Base-by-base conservation (phyloP, 37 sponge, comb jelly and placozoan genomes). In the Ephydatia muelleri region DNA sequence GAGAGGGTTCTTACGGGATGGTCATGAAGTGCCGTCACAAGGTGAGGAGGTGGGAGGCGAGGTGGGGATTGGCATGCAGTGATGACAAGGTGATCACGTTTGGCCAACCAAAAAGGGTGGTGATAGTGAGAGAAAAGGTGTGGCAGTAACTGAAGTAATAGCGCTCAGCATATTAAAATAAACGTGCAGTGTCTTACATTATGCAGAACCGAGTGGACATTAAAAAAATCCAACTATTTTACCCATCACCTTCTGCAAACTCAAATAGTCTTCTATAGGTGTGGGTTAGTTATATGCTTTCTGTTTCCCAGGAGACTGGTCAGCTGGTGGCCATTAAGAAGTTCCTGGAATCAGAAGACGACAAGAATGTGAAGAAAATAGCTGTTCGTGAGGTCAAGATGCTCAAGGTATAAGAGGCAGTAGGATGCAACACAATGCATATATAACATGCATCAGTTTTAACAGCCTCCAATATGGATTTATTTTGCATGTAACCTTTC, bases 21-120 rank as follows among this genome's bases (percentile, higher is more conserved):
- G 99, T 99, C 29, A 93, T 96, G 94, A 99, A 99, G 76, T 99
- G 99, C 79, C 78, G 95, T 31, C 99, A 99, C 90, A 95, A 92
- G 75, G 74, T 93, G 48, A 37, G 72, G 23, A 38, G 39, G 65
- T 19, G 14, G 57, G 57, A n/a, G n/a, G n/a, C n/a, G n/a, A n/a
- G n/a, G n/a, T n/a, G n/a, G n/a, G n/a, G n/a, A n/a, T n/a, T n/a
- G n/a, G n/a, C n/a, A n/a, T n/a, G n/a, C 16, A 33, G 30, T 5
- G 32, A 28, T 71, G 16, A 34, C n/a, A 71, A 9, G 11, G 14
- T 71, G 32, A 9, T 26, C 9, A 11, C 0, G 57, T 19, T 43
- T 43, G 57, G 6, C 1, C 57, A 57, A 1, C 1, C 19, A 13
- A 21, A 21, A 57, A 14, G 16, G 57, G 57, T 57, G 6, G 43